A percentile compares a stretch with the other conserved stretches of the same genome.
Conservation (phyloP, 2,113 vertebrate genomes). For the Cavia porcellus region DNA sequence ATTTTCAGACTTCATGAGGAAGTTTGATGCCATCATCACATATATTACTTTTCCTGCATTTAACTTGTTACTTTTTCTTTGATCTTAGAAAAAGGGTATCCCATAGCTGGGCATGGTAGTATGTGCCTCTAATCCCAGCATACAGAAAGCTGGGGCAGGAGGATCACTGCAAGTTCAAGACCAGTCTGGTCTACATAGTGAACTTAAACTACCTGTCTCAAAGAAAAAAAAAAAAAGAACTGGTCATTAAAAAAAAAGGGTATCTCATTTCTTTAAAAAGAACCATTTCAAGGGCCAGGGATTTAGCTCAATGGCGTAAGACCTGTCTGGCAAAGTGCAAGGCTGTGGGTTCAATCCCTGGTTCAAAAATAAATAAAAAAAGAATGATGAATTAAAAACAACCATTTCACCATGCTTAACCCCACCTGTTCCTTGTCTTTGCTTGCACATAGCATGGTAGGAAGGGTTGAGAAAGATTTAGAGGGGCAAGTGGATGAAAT, state of each 20-base stretch:
- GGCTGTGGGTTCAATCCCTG: too few relatives aligned
- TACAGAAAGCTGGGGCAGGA: background rate
- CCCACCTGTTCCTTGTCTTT: background rate
- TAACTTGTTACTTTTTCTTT: slow-evolving; percentile 13
- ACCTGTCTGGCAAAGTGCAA: too few relatives aligned
- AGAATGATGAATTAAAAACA: too few relatives aligned
- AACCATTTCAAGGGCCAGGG: too few relatives aligned
- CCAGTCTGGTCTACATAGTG: background rate
- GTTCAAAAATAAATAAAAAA: too few relatives aligned
- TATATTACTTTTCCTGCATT: background rate
- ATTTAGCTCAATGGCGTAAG: too few relatives aligned
- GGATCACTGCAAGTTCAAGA: background rate
- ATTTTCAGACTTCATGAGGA: slow-evolving; percentile 44
- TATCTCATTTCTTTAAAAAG: slow-evolving; percentile 28
- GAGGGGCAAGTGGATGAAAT: background rate
- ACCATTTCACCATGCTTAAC: background rate
- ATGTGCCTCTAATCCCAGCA: background rate
- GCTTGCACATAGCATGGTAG: background rate
- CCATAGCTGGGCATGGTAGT: background rate
- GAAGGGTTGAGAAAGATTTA: background rate
- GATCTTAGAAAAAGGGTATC: background rate
- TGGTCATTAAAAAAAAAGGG: background rate
- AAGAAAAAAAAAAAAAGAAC: background rate
- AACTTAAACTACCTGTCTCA: background rate
- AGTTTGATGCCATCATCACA: background rate